A percentile compares a stretch with the other conserved stretches of the same genome.
Conservation (phyloP, 1,140 invertebrate genomes). For the Drosophila teissieri region DNA sequence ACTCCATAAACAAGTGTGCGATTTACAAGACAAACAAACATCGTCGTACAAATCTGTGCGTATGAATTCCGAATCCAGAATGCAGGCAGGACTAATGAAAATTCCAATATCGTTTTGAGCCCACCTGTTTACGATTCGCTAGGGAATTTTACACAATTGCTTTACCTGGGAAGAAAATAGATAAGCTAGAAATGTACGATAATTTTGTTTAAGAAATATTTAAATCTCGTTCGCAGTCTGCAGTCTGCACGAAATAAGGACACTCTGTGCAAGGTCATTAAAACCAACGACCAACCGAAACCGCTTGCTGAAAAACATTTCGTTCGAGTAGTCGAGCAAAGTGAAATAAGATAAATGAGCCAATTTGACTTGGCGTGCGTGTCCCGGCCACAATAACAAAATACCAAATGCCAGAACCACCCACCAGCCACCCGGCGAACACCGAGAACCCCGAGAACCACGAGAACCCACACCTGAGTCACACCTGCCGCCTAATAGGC, state of each 20-base stretch:
- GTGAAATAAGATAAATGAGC: slow-evolving; percentile 77
- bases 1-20: slow-evolving; percentile 40
- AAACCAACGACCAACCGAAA: neutral
- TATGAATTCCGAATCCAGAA: neutral
- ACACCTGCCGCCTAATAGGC: slow-evolving; percentile 27
- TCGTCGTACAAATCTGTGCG: neutral
- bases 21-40: slow-evolving; percentile 32
- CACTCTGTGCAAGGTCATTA: neutral
- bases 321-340: slow-evolving; percentile 32
- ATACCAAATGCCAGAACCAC: slow-evolving; percentile 6
- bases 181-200: no score
- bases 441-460: slow-evolving; percentile 5
- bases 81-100: neutral
- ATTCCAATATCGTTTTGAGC: no score
- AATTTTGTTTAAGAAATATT: neutral
- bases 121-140: neutral
- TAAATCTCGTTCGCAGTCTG: neutral
- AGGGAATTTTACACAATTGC: neutral
- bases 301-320: slow-evolving; percentile 20
- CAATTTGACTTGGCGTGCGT: slow-evolving; percentile 72
- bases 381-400: slow-evolving; percentile 35
- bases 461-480: slow-evolving; percentile 7
- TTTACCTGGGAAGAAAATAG: neutral
- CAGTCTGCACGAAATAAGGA: neutral
- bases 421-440: neutral